Evolutionary conservation across 2,797 vertebrate species (phyloP), one percentile per base, ranked within the genome.

Genomic region (Myotis findleyi): DNA sequence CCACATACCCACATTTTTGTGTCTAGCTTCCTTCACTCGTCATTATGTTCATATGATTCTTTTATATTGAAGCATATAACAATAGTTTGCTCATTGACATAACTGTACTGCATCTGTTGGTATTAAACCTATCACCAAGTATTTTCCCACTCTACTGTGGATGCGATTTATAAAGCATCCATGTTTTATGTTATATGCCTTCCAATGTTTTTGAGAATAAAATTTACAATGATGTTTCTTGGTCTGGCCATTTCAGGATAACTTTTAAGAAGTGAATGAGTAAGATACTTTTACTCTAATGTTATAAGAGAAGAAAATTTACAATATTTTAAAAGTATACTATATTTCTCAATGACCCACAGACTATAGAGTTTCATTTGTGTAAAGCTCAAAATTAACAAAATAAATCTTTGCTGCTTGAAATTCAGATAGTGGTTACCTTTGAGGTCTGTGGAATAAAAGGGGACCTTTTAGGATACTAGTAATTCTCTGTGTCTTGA

Each of bases 161-260:
- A 41, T 25, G 30, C 0, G 0, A 13, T 62, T 79, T 30, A 62
- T 8, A 23, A 27, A 41, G 5, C 36, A 27, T 47, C 18, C 1
- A 6, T 1, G 23, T 33, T 87, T 90, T 62, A 18, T 18, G 13
- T 7, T 55, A 20, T 0, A 2, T 41, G 16, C 30, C 7, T 59
- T 57, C 33, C 7, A 44, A 1, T 87, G 25, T 47, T 72, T 92
- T 36, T 17, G 36, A 44, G 57, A 23, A 75, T 51, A 71, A 68
- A 41, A 36, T 27, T 38, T 72, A 13, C n/a, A 76, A 5, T 62
- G 83, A 30, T 59, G 8, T 53, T 81, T 62, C 49, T 62, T 36
- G 6, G 38, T 57, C 38, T 84, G 13, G 53, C 62, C 5, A 36
- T 82, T 49, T 95, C 11, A 62, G 11, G 33, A 64, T n/a, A 81